Percentiles rank a stretch among this genome's conserved stretches.
phyloP scores from a whole-genome alignment of 2,113 vertebrate genomes.

The Symphodus melops region DNA sequence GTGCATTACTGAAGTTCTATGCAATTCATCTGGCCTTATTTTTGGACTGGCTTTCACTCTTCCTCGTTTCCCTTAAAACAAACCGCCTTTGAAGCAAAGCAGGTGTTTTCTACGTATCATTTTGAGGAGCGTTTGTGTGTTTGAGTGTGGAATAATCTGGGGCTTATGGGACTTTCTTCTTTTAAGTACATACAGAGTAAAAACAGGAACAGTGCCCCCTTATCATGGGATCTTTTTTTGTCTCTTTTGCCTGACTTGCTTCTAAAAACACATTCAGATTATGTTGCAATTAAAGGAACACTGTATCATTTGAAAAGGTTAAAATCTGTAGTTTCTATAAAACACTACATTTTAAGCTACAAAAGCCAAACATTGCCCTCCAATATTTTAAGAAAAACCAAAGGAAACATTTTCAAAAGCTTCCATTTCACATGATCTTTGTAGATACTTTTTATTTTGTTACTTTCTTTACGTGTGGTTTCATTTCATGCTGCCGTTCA shows the following conservation, averaged over 20 bases:
- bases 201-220: conserved; percentile 62
- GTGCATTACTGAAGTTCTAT: conserved; percentile 82
- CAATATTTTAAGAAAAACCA: conserved; percentile 55
- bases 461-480: conserved; percentile 3
- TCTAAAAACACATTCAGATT: neutral
- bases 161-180: conserved; percentile 33
- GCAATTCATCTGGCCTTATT: conserved; percentile 82
- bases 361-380: conserved; percentile 45
- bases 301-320: conserved; percentile 9
- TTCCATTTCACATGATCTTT: neutral
- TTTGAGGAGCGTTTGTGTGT: conserved; percentile 35
- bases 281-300: no score
- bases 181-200: conserved; percentile 36
- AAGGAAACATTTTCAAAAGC: conserved; percentile 53
- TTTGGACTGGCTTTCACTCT: conserved; percentile 67
- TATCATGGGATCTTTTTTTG: conserved; percentile 3
- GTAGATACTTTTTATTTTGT: neutral
- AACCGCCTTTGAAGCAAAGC: conserved; percentile 72
- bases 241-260: conserved; percentile 16
- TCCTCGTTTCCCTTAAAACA: conserved; percentile 44
- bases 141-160: conserved; percentile 25
- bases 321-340: conserved; percentile 7
- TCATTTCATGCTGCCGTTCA: conserved; percentile 33
- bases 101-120: conserved; percentile 69
- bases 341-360: conserved; percentile 26